Percentiles rank a stretch among this genome's conserved stretches.
phyloP scores from a whole-genome alignment of 2,797 vertebrate genomes.

The Urophycis tenuis region DNA sequence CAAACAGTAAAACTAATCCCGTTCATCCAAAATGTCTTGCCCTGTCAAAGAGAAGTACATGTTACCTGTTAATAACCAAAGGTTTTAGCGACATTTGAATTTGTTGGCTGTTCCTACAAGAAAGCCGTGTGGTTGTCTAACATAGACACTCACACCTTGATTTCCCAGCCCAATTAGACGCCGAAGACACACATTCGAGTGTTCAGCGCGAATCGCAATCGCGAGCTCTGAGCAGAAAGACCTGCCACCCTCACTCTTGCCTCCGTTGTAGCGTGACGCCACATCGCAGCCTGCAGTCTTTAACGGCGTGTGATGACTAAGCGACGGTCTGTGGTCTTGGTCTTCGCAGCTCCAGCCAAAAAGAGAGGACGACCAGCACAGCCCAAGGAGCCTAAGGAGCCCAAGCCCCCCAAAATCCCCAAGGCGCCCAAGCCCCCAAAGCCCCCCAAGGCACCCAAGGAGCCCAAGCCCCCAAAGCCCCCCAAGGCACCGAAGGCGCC shows the following conservation, averaged over 20 bases:
- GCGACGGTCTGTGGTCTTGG: not conserved
- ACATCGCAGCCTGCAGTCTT: not conserved
- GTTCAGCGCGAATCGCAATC: no score
- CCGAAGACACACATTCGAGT: no score
- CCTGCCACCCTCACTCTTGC: not conserved
- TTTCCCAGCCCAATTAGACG: no score
- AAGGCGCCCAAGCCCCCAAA: slow-evolving; percentile 41
- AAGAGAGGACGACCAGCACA: slow-evolving; percentile 61
- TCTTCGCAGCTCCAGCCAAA: slow-evolving; percentile 60
- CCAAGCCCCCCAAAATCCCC: slow-evolving; percentile 54
- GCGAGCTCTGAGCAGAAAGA: not conserved
- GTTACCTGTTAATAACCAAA: not conserved
- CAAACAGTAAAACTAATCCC: not conserved
- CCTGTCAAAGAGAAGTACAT: not conserved
- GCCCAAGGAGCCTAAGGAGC: slow-evolving; percentile 67
- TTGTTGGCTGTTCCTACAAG: no score
- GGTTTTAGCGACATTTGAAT: no score
- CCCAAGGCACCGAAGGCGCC: slow-evolving; percentile 56
- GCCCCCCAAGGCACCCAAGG: slow-evolving; percentile 37
- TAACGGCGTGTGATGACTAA: not conserved
- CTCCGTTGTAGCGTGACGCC: not conserved
- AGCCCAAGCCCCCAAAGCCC: slow-evolving; percentile 44
- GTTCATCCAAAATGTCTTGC: not conserved
- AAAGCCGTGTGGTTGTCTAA: no score
- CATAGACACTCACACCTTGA: no score